Percentiles rank a stretch among this genome's conserved stretches.
Conservation (phyloP, 2,113 vertebrate genomes). For the Ailuropoda melanoleuca region DNA sequence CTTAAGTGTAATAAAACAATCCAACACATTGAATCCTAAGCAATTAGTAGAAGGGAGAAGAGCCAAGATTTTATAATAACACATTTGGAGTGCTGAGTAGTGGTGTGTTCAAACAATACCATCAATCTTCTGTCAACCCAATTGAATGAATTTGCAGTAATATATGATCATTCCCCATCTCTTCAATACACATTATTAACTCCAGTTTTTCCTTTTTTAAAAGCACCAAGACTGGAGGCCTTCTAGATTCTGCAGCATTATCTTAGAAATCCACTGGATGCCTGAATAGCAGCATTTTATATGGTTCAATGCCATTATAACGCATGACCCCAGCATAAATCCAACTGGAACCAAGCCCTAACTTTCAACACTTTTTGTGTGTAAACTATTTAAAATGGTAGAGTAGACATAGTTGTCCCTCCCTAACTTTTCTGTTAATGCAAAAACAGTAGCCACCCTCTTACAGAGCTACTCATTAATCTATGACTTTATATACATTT, state of each 20-base stretch:
- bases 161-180: background rate
- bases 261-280: background rate
- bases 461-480: background rate
- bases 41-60: background rate
- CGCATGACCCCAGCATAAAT: background rate
- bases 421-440: background rate
- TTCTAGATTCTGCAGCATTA: background rate
- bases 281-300: background rate
- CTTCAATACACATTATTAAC: background rate
- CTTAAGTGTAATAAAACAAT: slow-evolving; percentile 3
- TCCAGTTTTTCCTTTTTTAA: background rate
- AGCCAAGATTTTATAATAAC: background rate
- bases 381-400: background rate
- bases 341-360: accelerated
- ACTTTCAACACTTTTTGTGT: background rate
- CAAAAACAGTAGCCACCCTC: background rate
- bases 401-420: background rate
- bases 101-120: background rate
- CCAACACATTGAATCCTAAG: background rate
- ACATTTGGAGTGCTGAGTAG: background rate
- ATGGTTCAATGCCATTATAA: background rate
- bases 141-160: background rate
- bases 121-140: background rate
- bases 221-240: background rate
- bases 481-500: background rate